These are phyloP conservation scores for Oithona nana DNA, from an alignment of 2,888 invertebrate species.

Conservation along the genomic window DNA sequence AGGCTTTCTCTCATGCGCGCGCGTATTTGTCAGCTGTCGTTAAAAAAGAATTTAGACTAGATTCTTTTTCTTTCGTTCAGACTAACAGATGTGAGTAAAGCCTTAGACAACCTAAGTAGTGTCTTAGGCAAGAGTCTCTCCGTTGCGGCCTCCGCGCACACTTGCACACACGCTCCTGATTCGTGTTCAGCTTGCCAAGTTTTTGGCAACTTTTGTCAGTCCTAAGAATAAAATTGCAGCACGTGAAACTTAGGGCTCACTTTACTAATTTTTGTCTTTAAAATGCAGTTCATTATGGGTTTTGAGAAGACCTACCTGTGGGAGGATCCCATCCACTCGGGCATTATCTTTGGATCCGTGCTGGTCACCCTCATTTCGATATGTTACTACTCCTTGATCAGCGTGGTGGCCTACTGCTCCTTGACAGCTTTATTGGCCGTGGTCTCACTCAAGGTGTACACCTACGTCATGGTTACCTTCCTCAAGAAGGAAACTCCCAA, in stretches of 20 bases:
- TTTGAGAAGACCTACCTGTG: conserved; percentile 85
- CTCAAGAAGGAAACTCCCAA: conserved; percentile 89
- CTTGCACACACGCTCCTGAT: no score
- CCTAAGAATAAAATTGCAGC: not conserved
- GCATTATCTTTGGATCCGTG: conserved; percentile 74
- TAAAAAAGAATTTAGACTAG: no score
- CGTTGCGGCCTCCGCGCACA: no score
- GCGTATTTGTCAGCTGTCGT: no score
- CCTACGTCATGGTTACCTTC: conserved; percentile 78
- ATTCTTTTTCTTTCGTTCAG: no score
- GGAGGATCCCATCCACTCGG: conserved; percentile 86
- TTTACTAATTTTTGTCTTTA: not conserved
- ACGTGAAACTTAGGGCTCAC: not conserved
- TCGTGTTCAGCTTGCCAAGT: no score
- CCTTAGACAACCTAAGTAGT: no score
- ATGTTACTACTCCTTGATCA: conserved; percentile 84
- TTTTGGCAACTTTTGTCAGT: no score
- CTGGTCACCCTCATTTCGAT: conserved; percentile 76
- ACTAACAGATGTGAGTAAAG: no score
- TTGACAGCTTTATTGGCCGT: conserved; percentile 66
- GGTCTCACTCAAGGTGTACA: conserved; percentile 86
- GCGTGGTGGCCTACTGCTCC: conserved; percentile 78
- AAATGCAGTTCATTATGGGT: conserved; percentile 39
- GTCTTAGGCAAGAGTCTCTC: no score
- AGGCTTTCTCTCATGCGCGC: no score